Percentiles rank a stretch among this genome's conserved stretches.
Evolutionary conservation across 2,113 vertebrate genomes (phyloP).

Genomic region (Phylloscopus trochiloides): DNA sequence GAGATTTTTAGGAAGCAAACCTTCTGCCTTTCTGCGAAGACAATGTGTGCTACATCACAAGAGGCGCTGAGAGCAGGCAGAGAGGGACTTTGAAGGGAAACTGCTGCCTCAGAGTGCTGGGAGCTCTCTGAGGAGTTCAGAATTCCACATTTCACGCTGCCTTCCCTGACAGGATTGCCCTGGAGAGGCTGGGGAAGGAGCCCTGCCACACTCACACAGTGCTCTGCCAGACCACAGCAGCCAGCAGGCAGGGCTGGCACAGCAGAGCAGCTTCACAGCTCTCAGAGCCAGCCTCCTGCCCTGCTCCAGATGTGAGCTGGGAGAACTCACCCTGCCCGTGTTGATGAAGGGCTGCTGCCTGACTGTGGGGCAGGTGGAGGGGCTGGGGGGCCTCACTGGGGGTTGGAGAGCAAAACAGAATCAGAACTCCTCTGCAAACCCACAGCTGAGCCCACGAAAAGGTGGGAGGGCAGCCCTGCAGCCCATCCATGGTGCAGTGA

Average conservation of each 20-base stretch:
- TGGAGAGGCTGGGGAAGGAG: neutral
- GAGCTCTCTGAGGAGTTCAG: neutral
- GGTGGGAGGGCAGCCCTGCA: rapidly evolving
- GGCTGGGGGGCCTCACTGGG: neutral
- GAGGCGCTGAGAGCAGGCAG: neutral
- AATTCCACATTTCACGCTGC: neutral
- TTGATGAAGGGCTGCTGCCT: neutral
- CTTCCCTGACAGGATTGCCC: neutral
- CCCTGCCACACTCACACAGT: no score
- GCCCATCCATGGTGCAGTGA: rapidly evolving
- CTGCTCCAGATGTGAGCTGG: neutral
- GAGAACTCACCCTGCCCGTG: neutral
- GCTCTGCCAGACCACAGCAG: no score
- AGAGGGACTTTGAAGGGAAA: neutral
- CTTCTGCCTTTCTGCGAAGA: no score
- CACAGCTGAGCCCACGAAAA: rapidly evolving
- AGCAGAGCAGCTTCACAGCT: no score
- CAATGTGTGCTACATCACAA: neutral
- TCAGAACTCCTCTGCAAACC: neutral
- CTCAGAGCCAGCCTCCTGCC: no score
- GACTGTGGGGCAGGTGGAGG: rapidly evolving
- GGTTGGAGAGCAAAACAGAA: no score
- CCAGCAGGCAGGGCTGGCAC: no score
- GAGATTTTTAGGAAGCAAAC: neutral
- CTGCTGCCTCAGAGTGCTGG: neutral